Conservation (phyloP, 2,888 invertebrate species). For the Hartigia nigra region DNA sequence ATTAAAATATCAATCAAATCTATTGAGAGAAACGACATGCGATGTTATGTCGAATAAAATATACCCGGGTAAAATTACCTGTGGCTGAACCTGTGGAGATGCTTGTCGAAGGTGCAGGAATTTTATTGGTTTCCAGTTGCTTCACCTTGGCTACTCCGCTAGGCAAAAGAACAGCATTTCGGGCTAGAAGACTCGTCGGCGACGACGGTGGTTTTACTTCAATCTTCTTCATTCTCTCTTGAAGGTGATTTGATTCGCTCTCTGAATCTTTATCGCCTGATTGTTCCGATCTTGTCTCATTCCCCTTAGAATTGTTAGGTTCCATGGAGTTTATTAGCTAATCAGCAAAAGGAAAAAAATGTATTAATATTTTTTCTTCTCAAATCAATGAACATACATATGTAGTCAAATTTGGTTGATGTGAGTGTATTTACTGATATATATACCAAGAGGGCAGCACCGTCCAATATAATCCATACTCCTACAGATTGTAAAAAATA, state of each 20-base stretch:
- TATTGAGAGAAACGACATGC: neutral
- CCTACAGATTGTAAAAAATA: neutral
- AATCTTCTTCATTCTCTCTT: conserved; percentile 51
- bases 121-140: conserved; percentile 32
- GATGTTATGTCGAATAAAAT: neutral
- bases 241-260: conserved; percentile 28
- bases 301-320: neutral
- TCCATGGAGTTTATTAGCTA: neutral
- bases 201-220: conserved; percentile 45
- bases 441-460: neutral
- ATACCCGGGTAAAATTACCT: conserved; percentile 41
- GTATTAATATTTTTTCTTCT: neutral
- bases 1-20: neutral
- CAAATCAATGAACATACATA: neutral
- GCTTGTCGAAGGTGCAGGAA: conserved; percentile 7
- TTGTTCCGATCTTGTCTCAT: neutral
- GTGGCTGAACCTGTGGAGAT: conserved; percentile 56
- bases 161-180: conserved; percentile 49
- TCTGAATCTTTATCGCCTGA: neutral
- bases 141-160: conserved; percentile 49
- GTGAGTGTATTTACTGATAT: neutral
- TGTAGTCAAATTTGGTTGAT: neutral
- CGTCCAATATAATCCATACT: neutral
- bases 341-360: neutral
- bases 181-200: conserved; percentile 45